Percentiles rank a stretch among this genome's conserved stretches.
These are phyloP conservation scores for Pentalonia nigronervosa DNA, from an alignment of 1,140 invertebrate genomes.

Conservation along the genomic window DNA sequence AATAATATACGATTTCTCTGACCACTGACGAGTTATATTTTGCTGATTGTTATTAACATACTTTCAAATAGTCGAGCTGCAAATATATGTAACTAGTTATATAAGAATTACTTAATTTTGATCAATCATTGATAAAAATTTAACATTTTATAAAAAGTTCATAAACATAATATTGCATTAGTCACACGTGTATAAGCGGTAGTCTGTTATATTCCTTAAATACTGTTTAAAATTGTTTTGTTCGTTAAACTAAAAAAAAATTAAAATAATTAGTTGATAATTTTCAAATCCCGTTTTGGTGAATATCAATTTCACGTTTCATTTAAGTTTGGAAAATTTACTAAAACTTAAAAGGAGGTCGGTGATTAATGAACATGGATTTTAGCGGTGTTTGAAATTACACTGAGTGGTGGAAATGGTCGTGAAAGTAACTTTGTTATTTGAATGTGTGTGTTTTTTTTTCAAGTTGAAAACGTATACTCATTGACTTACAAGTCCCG, in stretches of 20 bases:
- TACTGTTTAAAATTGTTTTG: not conserved
- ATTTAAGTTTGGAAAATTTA: not conserved
- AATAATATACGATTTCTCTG: not conserved
- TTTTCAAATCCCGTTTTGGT: not conserved
- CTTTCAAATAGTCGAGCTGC: not conserved
- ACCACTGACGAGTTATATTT: not conserved
- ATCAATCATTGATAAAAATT: not conserved
- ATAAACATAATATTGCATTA: not conserved
- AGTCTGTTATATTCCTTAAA: not conserved
- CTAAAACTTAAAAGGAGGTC: constrained; percentile 3
- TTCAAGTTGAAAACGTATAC: not conserved
- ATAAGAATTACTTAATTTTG: not conserved
- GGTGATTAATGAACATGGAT: constrained; percentile 21
- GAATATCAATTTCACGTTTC: not conserved
- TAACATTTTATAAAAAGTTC: not conserved
- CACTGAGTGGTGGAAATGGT: not conserved
- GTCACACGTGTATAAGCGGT: not conserved
- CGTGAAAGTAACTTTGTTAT: not conserved
- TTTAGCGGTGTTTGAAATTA: not conserved
- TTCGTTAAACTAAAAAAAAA: not conserved
- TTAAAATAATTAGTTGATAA: not conserved
- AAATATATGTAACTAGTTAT: not conserved
- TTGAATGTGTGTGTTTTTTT: not conserved
- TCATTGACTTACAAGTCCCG: not conserved
- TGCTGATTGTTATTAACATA: not conserved